These are phyloP conservation scores for Zosterops japonicus DNA, from an alignment of 2,113 vertebrate genomes.

Conservation along the genomic window DNA sequence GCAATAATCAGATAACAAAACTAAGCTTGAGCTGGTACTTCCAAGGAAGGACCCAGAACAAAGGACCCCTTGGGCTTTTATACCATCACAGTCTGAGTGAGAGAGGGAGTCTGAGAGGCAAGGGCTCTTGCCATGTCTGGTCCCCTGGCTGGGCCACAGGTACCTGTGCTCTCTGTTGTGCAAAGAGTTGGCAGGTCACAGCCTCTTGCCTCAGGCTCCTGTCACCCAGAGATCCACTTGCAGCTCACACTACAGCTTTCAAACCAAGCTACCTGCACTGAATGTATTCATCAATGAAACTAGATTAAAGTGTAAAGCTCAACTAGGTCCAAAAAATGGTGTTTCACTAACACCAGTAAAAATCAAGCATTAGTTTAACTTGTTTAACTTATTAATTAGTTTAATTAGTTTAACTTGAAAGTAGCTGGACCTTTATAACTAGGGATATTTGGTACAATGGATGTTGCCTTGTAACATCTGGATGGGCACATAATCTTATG, in stretches of 20 bases:
- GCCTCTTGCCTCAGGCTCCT: neutral
- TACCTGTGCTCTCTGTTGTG: neutral
- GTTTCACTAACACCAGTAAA: neutral
- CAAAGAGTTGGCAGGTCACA: accelerated
- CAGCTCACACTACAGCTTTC: neutral
- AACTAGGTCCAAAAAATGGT: neutral
- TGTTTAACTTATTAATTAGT: neutral
- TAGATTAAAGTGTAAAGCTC: neutral
- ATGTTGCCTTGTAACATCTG: neutral
- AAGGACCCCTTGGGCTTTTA: neutral
- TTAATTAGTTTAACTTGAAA: neutral
- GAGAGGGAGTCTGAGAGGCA: too few relatives aligned
- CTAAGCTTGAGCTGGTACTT: neutral
- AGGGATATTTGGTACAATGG: neutral
- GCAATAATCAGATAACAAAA: neutral
- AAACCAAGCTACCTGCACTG: neutral
- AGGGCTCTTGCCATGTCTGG: accelerated
- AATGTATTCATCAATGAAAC: neutral
- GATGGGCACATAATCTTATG: accelerated
- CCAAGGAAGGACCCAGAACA: neutral
- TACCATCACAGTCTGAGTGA: neutral
- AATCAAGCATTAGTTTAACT: neutral
- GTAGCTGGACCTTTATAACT: neutral
- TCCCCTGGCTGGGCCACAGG: too few relatives aligned
- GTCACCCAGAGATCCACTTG: neutral